Percentiles rank a stretch among this genome's conserved stretches.
Conservation (phyloP, 2,113 vertebrate species). For the Calypte anna region DNA sequence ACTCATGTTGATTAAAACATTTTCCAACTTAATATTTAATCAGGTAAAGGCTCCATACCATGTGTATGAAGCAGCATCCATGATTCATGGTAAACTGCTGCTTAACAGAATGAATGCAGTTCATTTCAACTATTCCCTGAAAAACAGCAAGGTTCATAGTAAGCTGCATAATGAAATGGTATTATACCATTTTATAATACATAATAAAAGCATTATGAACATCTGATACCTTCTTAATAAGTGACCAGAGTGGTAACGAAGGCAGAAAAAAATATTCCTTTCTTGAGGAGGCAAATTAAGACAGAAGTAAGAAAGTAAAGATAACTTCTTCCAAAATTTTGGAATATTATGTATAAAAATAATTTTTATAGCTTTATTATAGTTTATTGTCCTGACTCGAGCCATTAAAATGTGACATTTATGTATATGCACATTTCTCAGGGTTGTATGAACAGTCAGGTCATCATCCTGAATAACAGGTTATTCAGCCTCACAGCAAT, state of each 20-base stretch:
- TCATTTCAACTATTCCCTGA: background rate
- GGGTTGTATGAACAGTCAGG: background rate
- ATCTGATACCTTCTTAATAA: background rate
- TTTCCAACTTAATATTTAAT: constrained; percentile 43
- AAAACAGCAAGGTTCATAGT: background rate
- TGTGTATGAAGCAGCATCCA: background rate
- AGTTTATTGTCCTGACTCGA: background rate
- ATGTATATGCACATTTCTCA: background rate
- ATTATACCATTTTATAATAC: background rate
- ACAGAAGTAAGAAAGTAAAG: background rate
- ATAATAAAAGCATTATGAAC: background rate
- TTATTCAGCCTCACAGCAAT: background rate
- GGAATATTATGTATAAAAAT: background rate
- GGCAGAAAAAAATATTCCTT: background rate
- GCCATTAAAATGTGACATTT: no score
- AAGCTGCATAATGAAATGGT: background rate
- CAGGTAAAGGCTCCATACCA: background rate
- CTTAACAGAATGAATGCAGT: background rate
- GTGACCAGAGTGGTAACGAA: background rate
- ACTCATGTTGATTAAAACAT: constrained; percentile 24
- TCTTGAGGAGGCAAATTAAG: background rate
- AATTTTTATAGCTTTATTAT: background rate
- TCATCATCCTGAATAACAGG: background rate
- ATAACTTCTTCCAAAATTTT: background rate
- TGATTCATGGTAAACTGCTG: background rate